Conservation (phyloP, 1,140 invertebrate species). For the Euura saliciscinereae region DNA sequence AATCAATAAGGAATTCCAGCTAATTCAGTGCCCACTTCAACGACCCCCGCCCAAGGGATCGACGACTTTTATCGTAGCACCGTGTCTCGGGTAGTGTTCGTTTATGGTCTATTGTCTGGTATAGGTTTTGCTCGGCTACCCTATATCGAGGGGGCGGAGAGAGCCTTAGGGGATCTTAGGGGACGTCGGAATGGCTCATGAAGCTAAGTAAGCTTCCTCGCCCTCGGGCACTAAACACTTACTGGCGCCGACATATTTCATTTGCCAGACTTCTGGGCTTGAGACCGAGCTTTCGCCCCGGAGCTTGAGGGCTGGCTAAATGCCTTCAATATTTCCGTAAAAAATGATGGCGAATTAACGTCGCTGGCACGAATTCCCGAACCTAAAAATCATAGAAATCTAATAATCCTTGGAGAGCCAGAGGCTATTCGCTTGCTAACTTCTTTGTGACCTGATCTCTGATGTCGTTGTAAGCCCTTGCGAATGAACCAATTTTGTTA, state of each 20-base stretch:
- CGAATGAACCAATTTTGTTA: too few species aligned
- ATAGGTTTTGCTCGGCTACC: background rate
- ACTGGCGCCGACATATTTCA: conserved; percentile 39
- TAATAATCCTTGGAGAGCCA: too few species aligned
- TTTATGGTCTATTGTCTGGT: conserved; percentile 7
- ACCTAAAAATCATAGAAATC: too few species aligned
- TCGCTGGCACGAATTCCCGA: background rate
- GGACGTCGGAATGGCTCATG: background rate
- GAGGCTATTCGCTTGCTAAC: too few species aligned
- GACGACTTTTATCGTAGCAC: background rate
- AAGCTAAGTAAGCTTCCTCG: conserved; percentile 6
- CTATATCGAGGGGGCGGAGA: background rate
- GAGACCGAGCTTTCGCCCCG: conserved; percentile 7
- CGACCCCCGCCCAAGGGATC: background rate
- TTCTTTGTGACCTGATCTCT: too few species aligned
- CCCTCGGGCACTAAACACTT: conserved; percentile 41
- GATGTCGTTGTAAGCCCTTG: too few species aligned
- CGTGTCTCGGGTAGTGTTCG: background rate
- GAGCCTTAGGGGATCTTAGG: background rate
- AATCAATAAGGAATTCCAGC: background rate
- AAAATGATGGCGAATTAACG: background rate
- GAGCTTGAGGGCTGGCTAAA: background rate
- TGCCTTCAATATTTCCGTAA: conserved; percentile 10
- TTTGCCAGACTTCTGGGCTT: conserved; percentile 19
- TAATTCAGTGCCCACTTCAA: background rate